These are phyloP conservation scores for Bursaphelenchus mucronatus DNA, from an alignment of 1,140 invertebrate genomes.

Conservation along the genomic window DNA sequence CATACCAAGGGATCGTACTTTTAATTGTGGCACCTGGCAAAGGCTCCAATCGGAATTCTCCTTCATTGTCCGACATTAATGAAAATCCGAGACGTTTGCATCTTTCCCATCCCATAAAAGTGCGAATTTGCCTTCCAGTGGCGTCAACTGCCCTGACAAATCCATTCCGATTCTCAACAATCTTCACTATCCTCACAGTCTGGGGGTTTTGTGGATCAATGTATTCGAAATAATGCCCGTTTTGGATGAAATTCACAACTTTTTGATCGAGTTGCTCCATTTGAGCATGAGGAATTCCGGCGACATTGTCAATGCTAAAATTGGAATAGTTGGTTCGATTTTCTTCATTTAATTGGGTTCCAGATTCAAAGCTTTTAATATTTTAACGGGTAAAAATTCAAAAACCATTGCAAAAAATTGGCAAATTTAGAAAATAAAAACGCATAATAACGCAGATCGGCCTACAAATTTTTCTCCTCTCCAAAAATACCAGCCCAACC, in stretches of 20 bases:
- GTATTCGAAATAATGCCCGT: conserved; percentile 11
- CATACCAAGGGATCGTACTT: conserved; percentile 3
- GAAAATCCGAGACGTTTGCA: conserved; percentile 12
- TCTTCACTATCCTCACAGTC: conserved; percentile 2
- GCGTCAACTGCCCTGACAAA: conserved; percentile 5
- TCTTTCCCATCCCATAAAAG: conserved; percentile 2
- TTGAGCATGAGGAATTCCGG: background rate
- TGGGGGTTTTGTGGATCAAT: conserved; percentile 14
- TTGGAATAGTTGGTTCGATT: too few species aligned
- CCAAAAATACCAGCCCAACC: too few species aligned
- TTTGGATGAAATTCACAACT: background rate
- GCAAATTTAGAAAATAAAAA: too few species aligned
- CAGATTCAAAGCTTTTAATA: too few species aligned
- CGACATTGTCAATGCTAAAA: conserved; percentile 10
- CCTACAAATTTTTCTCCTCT: too few species aligned
- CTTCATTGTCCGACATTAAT: conserved; percentile 12
- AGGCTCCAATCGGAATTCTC: conserved; percentile 11
- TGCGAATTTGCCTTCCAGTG: background rate
- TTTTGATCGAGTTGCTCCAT: too few species aligned
- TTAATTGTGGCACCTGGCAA: background rate
- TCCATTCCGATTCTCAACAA: background rate
- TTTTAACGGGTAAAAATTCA: background rate
- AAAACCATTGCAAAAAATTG: background rate
- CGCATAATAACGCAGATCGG: too few species aligned
- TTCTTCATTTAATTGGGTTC: background rate